Conservation (phyloP, 2,797 vertebrate species). For the Lagocephalus sceleratus region DNA sequence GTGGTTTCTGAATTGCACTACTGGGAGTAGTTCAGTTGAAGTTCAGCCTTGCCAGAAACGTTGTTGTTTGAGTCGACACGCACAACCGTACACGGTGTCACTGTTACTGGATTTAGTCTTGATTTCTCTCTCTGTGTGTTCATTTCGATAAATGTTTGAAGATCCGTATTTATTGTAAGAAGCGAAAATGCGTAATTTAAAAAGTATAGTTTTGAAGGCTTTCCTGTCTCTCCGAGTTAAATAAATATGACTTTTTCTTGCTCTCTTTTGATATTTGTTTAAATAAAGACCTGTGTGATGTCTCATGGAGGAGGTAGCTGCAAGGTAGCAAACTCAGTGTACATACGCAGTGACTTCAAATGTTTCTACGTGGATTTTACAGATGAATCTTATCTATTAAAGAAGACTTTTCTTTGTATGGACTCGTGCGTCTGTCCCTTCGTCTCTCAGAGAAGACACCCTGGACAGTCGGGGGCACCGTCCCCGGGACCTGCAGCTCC, state of each 20-base stretch:
- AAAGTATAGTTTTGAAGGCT: conserved; percentile 65
- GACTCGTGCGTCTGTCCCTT: conserved; percentile 8
- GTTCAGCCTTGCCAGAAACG: conserved; percentile 54
- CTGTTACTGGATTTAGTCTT: conserved; percentile 56
- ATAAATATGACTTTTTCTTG: conserved; percentile 44
- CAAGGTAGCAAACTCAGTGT: conserved; percentile 71
- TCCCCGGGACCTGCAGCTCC: too few species aligned
- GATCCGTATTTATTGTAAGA: conserved; percentile 79
- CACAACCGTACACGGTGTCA: conserved; percentile 69
- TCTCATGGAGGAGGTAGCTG: conserved; percentile 68
- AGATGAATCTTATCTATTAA: conserved; percentile 72
- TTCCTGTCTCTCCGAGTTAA: conserved; percentile 65
- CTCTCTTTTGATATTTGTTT: conserved; percentile 61
- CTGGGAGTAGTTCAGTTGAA: conserved; percentile 60
- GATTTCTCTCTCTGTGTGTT: conserved; percentile 54
- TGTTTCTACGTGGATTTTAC: conserved; percentile 77
- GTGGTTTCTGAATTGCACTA: conserved; percentile 74
- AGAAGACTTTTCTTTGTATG: conserved; percentile 64
- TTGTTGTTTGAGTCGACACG: conserved; percentile 63
- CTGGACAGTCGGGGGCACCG: too few species aligned
- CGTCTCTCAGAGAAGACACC: not conserved
- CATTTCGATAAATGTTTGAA: conserved; percentile 68
- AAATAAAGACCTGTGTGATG: conserved; percentile 38
- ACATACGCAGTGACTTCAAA: conserved; percentile 70
- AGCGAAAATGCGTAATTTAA: conserved; percentile 73